These are phyloP conservation scores for Rhynchophorus ferrugineus DNA, from an alignment of 1,140 invertebrate genomes.

Conservation along the genomic window DNA sequence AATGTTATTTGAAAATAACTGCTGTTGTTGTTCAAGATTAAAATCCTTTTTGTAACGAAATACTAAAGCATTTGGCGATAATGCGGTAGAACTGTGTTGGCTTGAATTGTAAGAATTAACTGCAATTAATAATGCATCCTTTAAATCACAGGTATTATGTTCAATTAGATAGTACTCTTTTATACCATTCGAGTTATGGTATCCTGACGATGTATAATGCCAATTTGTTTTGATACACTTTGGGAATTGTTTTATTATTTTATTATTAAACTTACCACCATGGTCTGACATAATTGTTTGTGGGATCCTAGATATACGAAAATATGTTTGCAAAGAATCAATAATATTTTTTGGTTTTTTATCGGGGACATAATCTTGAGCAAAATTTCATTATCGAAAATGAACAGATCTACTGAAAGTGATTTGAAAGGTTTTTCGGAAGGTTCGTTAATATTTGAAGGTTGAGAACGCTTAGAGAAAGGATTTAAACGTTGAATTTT, in stretches of 20 bases:
- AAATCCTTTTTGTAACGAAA: conserved; percentile 2
- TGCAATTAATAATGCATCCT: conserved; percentile 9
- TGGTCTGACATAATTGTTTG: conserved; percentile 1
- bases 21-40: conserved; percentile 2
- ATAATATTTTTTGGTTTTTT: conserved; percentile 3
- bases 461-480: too few relatives aligned
- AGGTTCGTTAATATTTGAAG: too few relatives aligned
- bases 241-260: conserved; percentile 3
- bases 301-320: conserved; percentile 2
- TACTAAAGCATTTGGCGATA: conserved; percentile 2
- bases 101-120: conserved; percentile 13
- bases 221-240: conserved; percentile 2
- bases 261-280: too few relatives aligned
- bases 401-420: too few relatives aligned
- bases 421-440: too few relatives aligned
- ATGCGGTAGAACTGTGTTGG: conserved; percentile 4
- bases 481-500: too few relatives aligned
- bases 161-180: conserved; percentile 7
- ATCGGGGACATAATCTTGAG: background rate
- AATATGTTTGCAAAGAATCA: background rate
- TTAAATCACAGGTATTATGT: conserved; percentile 5
- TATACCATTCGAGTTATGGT: too few relatives aligned
- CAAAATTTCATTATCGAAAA: conserved; percentile 6
- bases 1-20: conserved; percentile 1
- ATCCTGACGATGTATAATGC: too few relatives aligned